phyloP scores from a whole-genome alignment of 2,888 invertebrate species.

The Leptinotarsa rubiginosa region DNA sequence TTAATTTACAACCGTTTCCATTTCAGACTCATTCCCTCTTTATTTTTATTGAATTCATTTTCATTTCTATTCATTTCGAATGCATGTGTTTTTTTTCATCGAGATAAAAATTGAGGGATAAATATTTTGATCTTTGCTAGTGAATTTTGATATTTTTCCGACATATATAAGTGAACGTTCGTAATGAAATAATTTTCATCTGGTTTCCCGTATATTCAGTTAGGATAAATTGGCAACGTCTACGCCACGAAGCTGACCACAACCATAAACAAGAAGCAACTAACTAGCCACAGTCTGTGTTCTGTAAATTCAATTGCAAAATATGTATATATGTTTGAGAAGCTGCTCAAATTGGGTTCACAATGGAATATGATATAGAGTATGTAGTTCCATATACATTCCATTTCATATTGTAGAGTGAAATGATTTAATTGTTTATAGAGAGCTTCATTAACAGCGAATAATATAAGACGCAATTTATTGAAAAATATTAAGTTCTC shows the following conservation, averaged over 20 bases:
- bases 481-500: no score
- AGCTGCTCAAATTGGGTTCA: neutral
- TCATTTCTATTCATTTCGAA: no score
- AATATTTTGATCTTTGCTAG: neutral
- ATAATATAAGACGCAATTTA: no score
- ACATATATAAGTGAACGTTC: neutral
- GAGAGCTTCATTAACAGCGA: no score
- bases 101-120: no score
- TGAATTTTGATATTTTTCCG: no score
- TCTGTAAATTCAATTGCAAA: neutral
- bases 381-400: no score
- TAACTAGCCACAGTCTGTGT: slow-evolving; percentile 16
- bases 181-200: neutral
- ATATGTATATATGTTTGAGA: neutral
- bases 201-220: neutral
- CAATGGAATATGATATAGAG: neutral
- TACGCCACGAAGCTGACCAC: slow-evolving; percentile 19
- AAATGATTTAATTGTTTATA: neutral
- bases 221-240: slow-evolving; percentile 29
- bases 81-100: no score
- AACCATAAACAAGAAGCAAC: slow-evolving; percentile 22
- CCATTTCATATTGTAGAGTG: no score
- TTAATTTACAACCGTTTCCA: no score
- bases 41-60: no score
- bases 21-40: no score